phyloP scores from a whole-genome alignment of 1,140 invertebrate species.

The Panagrolaimus sp. region DNA sequence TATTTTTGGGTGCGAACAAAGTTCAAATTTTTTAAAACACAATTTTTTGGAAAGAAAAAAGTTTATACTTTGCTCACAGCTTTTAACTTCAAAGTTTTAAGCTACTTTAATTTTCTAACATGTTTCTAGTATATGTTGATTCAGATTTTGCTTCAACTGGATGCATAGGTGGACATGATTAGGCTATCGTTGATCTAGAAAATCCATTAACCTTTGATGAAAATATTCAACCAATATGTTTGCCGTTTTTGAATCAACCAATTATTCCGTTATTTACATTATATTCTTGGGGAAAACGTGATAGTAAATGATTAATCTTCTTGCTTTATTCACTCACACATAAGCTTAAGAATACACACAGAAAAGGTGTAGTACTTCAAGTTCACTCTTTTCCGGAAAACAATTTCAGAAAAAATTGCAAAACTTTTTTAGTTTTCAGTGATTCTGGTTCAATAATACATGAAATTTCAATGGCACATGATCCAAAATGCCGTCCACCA shows the following conservation, averaged over 20 bases:
- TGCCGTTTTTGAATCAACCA: constrained; percentile 21
- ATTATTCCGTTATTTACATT: constrained; percentile 12
- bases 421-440: constrained; percentile 21
- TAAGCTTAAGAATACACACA: constrained; percentile 11
- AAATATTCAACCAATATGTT: constrained; percentile 27
- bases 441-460: constrained; percentile 32
- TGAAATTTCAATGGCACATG: constrained; percentile 39
- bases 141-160: constrained; percentile 22
- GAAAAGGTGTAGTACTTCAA: constrained; percentile 15
- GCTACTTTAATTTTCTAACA: not conserved
- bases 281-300: constrained; percentile 20
- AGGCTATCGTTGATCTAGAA: constrained; percentile 35
- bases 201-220: constrained; percentile 28
- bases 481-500: constrained; percentile 29
- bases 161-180: constrained; percentile 34
- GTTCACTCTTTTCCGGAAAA: too few relatives aligned
- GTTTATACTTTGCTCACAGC: not conserved
- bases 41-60: not conserved
- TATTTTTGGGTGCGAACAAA: constrained; percentile 12
- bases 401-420: too few relatives aligned
- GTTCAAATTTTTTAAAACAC: not conserved
- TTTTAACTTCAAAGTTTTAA: not conserved
- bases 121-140: constrained; percentile 23
- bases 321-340: not conserved
- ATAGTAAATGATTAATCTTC: not conserved